Evolutionary conservation across 2,797 vertebrate genomes (phyloP).

Genomic region (Tragopan temminckii): DNA sequence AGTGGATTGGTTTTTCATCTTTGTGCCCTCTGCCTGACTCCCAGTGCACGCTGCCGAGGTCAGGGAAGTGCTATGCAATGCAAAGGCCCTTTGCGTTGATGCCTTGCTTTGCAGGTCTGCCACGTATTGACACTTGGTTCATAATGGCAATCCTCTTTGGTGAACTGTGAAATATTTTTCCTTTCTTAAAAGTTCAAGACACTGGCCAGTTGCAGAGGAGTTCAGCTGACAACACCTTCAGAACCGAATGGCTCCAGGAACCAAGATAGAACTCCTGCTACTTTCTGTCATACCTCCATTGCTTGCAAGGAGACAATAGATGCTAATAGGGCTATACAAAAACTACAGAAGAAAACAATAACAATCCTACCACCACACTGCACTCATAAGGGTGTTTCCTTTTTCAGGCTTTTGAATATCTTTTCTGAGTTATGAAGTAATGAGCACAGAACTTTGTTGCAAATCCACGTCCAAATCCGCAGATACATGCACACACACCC

Average conservation of each 20-base stretch:
- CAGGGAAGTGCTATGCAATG: background rate
- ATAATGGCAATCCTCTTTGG: background rate
- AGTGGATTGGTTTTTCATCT: background rate
- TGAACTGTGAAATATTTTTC: background rate
- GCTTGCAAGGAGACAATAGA: background rate
- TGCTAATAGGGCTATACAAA: background rate
- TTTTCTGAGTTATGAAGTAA: background rate
- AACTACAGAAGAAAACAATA: background rate
- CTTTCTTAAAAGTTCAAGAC: conserved; percentile 17
- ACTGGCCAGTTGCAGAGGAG: background rate
- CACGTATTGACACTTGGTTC: background rate
- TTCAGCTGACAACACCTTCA: background rate
- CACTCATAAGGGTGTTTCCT: background rate
- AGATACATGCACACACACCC: no score
- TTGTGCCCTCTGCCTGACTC: background rate
- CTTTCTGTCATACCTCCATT: background rate
- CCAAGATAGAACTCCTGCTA: background rate
- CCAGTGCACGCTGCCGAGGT: background rate
- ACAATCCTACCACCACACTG: background rate
- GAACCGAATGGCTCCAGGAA: background rate
- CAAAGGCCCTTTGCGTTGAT: background rate
- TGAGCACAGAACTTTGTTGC: background rate
- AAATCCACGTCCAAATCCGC: background rate
- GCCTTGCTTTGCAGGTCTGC: background rate
- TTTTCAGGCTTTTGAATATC: background rate